These are phyloP conservation scores for Drosophila histrio DNA, from an alignment of 2,888 invertebrate species.

Conservation along the genomic window DNA sequence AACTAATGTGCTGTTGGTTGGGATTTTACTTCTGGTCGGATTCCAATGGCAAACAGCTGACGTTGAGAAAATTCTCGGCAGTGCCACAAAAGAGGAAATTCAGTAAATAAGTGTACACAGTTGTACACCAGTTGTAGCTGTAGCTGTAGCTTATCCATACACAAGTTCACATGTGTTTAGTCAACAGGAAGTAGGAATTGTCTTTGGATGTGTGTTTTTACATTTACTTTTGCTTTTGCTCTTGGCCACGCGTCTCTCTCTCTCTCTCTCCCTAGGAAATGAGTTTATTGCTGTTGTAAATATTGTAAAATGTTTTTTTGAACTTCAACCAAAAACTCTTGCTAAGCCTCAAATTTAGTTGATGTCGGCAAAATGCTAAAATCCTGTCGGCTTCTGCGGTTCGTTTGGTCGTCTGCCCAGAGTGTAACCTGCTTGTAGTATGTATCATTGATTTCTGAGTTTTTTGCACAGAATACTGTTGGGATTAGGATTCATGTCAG, in stretches of 20 bases:
- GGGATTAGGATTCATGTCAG: constrained; percentile 5
- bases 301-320: constrained; percentile 57
- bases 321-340: constrained; percentile 2
- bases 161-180: constrained; percentile 47
- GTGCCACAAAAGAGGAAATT: constrained; percentile 43
- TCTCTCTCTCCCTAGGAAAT: constrained; percentile 42
- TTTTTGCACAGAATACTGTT: not conserved
- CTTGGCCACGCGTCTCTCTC: not conserved
- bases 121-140: not conserved
- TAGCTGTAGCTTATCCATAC: constrained; percentile 11
- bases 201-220: constrained; percentile 37
- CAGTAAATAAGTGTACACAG: constrained; percentile 34
- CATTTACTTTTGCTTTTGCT: constrained; percentile 4
- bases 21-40: constrained; percentile 43
- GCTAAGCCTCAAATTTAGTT: constrained; percentile 31
- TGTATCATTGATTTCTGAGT: constrained; percentile 45
- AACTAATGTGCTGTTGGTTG: constrained; percentile 63
- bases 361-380: constrained; percentile 62
- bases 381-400: constrained; percentile 65
- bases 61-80: constrained; percentile 41
- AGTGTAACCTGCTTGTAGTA: constrained; percentile 14
- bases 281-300: constrained; percentile 67
- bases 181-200: constrained; percentile 47
- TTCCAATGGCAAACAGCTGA: constrained; percentile 56
- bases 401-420: constrained; percentile 32